Percentiles rank a stretch among this genome's conserved stretches.
Conservation (phyloP, 2,113 vertebrate genomes). For the Oncorhynchus mykiss region DNA sequence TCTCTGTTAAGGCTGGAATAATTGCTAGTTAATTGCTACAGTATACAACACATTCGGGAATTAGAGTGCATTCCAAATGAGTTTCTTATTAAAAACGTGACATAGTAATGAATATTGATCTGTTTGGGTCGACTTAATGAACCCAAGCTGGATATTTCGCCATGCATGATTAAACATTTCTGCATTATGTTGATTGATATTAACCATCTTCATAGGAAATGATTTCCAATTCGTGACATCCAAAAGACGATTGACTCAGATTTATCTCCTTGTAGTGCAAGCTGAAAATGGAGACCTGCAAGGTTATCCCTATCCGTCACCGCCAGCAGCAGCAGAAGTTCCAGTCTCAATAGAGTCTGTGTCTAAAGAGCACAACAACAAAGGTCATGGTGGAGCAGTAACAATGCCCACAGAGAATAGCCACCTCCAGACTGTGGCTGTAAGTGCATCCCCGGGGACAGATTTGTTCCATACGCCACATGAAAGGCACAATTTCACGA, state of each 20-base stretch:
- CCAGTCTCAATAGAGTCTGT: conserved; percentile 42
- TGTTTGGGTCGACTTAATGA: neutral
- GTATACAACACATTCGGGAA: neutral
- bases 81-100: neutral
- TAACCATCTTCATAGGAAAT: neutral
- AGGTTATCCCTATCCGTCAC: conserved; percentile 25
- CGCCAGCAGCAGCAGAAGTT: conserved; percentile 41
- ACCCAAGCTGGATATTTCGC: neutral
- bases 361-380: conserved; percentile 39
- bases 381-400: conserved; percentile 25
- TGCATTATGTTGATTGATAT: neutral
- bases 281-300: conserved; percentile 45
- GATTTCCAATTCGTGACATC: neutral
- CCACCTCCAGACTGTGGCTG: conserved; percentile 16
- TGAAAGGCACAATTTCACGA: conserved; percentile 5
- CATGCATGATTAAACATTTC: neutral
- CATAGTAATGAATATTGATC: neutral
- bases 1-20: neutral
- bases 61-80: neutral
- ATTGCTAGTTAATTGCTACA: neutral
- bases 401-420: conserved; percentile 39
- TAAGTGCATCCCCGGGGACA: conserved; percentile 34
- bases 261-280: conserved; percentile 34
- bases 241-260: neutral
- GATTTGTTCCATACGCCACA: conserved; percentile 41